A percentile compares a stretch with the other conserved stretches of the same genome.
Evolutionary conservation across 1,140 invertebrate species (phyloP).

Genomic region (Ceratosolen fusciceps): DNA sequence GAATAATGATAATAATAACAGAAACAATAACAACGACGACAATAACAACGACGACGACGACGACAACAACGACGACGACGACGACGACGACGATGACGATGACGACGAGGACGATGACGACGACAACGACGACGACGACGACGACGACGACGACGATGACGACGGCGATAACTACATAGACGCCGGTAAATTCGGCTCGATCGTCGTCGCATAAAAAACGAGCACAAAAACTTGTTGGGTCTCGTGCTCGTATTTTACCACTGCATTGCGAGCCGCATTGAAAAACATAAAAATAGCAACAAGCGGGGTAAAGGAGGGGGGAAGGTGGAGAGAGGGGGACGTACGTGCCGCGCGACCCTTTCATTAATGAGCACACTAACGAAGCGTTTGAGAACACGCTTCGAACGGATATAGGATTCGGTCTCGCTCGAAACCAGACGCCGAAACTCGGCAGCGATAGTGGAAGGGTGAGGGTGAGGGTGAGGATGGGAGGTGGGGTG

Average conservation of each 20-base stretch:
- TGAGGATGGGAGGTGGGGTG: neutral
- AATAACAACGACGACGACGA: too few species aligned
- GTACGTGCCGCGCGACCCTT: conserved; percentile 16
- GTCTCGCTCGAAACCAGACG: neutral
- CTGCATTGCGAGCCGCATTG: neutral
- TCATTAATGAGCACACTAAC: conserved; percentile 42
- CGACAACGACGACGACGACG: too few species aligned
- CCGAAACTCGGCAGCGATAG: neutral
- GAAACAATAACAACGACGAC: too few species aligned
- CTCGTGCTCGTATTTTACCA: conserved; percentile 10
- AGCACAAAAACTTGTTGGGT: conserved; percentile 1
- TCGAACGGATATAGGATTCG: neutral
- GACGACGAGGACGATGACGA: too few species aligned
- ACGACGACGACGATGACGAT: too few species aligned
- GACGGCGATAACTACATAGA: too few species aligned
- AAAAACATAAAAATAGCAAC: neutral
- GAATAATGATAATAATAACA: conserved; percentile 34
- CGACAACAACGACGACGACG: too few species aligned
- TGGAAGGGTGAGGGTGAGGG: neutral
- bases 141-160: too few species aligned
- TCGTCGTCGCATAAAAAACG: neutral
- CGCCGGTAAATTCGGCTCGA: conserved; percentile 15
- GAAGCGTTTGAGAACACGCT: conserved; percentile 29
- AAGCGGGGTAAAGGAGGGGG: neutral
- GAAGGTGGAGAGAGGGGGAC: neutral